Evolutionary conservation across 2,888 invertebrate species (phyloP).

Genomic region (Pammene fasciana): DNA sequence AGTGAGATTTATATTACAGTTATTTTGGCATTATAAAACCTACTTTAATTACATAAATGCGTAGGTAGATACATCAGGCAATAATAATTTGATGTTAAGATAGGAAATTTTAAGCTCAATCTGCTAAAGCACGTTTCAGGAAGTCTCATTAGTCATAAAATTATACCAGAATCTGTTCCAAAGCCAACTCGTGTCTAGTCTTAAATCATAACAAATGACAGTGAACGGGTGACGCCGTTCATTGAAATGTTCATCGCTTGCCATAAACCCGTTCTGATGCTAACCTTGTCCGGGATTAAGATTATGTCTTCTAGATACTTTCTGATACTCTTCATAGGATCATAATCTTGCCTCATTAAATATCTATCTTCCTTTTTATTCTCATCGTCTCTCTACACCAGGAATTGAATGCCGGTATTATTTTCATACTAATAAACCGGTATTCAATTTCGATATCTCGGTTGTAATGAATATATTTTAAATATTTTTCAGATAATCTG

Average conservation of each 20-base stretch:
- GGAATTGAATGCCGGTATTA: too few species aligned
- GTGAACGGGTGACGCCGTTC: constrained; percentile 17
- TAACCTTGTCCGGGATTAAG: constrained; percentile 26
- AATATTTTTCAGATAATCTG: too few species aligned
- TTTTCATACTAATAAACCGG: too few species aligned
- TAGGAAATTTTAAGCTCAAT: too few species aligned
- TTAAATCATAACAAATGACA: constrained; percentile 32
- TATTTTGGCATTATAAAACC: too few species aligned
- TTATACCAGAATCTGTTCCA: constrained; percentile 9
- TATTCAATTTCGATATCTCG: too few species aligned
- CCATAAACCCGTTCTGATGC: constrained; percentile 13
- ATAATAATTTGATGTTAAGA: not conserved
- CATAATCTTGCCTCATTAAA: too few species aligned
- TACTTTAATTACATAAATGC: not conserved
- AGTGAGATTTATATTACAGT: too few species aligned
- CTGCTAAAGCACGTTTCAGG: not conserved
- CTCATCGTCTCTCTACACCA: too few species aligned
- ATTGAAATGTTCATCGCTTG: constrained; percentile 7
- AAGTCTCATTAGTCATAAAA: constrained; percentile 22
- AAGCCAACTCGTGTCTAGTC: constrained; percentile 28
- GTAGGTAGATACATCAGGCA: not conserved
- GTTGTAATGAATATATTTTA: too few species aligned
- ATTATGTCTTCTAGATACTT: not conserved
- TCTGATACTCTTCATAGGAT: too few species aligned
- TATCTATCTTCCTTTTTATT: too few species aligned